A percentile compares a stretch with the other conserved stretches of the same genome.
phyloP scores from a whole-genome alignment of 2,113 vertebrate genomes.

The Sterna hirundo region DNA sequence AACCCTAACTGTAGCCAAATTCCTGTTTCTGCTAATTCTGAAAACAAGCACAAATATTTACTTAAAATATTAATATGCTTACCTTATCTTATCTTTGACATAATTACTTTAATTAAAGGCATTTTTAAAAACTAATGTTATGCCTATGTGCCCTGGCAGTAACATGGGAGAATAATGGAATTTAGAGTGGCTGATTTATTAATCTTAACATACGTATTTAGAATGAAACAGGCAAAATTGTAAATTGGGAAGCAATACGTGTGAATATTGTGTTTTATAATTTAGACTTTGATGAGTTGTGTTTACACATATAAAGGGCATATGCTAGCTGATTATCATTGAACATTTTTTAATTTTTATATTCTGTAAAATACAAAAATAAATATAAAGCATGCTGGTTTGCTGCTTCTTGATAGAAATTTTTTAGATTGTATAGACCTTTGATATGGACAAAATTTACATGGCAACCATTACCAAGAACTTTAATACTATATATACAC shows the following conservation, averaged over 20 bases:
- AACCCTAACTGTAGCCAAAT: slow-evolving; percentile 17
- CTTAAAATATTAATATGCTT: slow-evolving; percentile 38
- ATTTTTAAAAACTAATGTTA: background rate
- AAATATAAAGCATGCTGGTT: background rate
- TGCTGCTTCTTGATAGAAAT: background rate
- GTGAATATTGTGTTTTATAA: background rate
- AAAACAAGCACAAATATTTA: slow-evolving; percentile 40
- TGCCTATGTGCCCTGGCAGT: background rate
- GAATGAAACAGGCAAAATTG: background rate
- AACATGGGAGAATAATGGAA: background rate
- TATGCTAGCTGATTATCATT: background rate
- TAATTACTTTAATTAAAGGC: slow-evolving; percentile 50
- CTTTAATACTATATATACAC: background rate
- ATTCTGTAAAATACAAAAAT: background rate
- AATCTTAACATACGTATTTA: background rate
- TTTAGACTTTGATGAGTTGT: background rate
- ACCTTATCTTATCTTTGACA: background rate
- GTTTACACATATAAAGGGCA: background rate
- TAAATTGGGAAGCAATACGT: background rate
- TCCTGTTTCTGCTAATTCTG: slow-evolving; percentile 21
- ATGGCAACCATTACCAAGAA: background rate
- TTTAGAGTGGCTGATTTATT: background rate
- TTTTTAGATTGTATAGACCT: background rate
- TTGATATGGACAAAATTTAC: background rate
- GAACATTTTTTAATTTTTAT: background rate